Evolutionary conservation across 2,113 vertebrate genomes (phyloP).

Genomic region (Alectura lathami): DNA sequence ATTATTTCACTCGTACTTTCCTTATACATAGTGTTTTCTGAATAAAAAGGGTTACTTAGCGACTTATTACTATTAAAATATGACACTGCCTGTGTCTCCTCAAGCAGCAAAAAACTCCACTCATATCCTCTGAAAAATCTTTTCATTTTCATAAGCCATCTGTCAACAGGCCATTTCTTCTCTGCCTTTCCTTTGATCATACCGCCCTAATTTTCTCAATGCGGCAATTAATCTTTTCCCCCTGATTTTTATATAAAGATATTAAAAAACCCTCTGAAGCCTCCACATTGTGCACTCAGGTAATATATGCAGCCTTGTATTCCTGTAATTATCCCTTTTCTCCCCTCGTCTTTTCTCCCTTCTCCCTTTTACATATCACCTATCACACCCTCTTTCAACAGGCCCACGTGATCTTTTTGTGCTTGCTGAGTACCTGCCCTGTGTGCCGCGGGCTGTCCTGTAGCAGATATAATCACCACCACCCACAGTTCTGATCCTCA

Average conservation of each 20-base stretch:
- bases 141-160: constrained; percentile 48
- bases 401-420: background rate
- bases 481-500: background rate
- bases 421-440: background rate
- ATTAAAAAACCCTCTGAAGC: constrained; percentile 27
- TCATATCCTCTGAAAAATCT: constrained; percentile 12
- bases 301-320: constrained; percentile 18
- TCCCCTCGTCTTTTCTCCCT: background rate
- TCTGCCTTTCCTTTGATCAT: constrained; percentile 36
- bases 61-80: constrained; percentile 48
- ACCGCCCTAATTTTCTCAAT: constrained; percentile 44
- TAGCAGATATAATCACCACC: background rate
- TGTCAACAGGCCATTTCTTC: constrained; percentile 53
- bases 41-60: constrained; percentile 3
- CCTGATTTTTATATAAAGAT: constrained; percentile 21
- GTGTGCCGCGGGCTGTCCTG: background rate
- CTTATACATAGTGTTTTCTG: background rate
- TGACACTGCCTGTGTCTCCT: background rate
- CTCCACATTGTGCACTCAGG: background rate
- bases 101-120: constrained; percentile 15
- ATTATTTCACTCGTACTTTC: background rate
- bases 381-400: background rate
- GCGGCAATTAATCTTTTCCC: constrained; percentile 33
- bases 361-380: background rate
- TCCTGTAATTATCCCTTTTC: constrained; percentile 14